These are phyloP conservation scores for Autographa pulchrina DNA, from an alignment of 2,888 invertebrate genomes.

Conservation along the genomic window DNA sequence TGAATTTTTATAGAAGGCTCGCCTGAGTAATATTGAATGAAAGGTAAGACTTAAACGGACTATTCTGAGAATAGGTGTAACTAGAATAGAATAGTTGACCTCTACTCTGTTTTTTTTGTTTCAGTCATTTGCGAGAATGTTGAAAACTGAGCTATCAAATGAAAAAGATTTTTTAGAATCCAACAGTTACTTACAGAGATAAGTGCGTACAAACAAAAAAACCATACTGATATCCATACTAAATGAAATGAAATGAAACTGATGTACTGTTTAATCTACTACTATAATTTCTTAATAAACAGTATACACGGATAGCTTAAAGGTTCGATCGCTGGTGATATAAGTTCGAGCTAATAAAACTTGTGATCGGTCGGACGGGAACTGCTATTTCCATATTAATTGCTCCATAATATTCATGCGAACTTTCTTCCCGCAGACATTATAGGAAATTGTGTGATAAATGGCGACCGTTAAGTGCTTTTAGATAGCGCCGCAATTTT, in stretches of 20 bases:
- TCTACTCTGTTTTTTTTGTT: too few species aligned
- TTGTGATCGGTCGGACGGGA: constrained; percentile 41
- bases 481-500: constrained; percentile 27
- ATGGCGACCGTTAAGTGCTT: constrained; percentile 41
- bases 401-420: constrained; percentile 49
- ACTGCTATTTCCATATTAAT: constrained; percentile 59
- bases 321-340: constrained; percentile 27
- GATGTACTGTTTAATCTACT: too few species aligned
- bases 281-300: constrained; percentile 17
- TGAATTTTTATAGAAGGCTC: constrained; percentile 37
- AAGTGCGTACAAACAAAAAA: too few species aligned
- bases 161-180: too few species aligned
- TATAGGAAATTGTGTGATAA: constrained; percentile 39
- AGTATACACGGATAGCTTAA: constrained; percentile 21
- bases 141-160: too few species aligned
- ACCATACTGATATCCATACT: too few species aligned
- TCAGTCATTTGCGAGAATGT: too few species aligned
- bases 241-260: too few species aligned
- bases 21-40: constrained; percentile 40
- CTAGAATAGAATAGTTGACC: too few species aligned
- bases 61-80: too few species aligned
- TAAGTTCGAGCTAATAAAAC: constrained; percentile 51
- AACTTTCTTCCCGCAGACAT: constrained; percentile 47
- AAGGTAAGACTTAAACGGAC: constrained; percentile 11
- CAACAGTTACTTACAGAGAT: too few species aligned